Conservation (phyloP, 2,797 vertebrate genomes). For the Sebastes steindachneri region DNA sequence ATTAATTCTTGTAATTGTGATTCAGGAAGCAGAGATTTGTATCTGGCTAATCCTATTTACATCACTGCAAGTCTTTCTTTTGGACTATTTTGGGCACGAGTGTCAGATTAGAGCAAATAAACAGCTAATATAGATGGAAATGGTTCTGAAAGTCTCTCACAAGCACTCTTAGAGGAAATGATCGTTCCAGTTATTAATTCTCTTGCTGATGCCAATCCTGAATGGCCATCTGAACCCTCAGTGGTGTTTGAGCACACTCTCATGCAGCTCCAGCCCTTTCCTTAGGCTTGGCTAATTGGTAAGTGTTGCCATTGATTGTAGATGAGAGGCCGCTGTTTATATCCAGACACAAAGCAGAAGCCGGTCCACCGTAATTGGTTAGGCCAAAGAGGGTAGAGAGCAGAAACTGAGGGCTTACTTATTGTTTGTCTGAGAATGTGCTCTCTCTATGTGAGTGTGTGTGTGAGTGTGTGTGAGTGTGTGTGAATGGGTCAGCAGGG, state of each 20-base stretch:
- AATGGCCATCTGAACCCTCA: conserved; percentile 52
- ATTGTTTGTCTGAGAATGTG: conserved; percentile 7
- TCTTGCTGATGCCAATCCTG: conserved; percentile 30
- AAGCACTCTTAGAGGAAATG: conserved; percentile 33
- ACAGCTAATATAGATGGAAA: conserved; percentile 53
- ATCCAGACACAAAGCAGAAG: conserved; percentile 54
- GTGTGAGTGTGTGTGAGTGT: neutral
- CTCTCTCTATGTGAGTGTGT: neutral
- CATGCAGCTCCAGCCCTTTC: conserved; percentile 39
- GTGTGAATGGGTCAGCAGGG: conserved; percentile 33
- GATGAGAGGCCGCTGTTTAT: conserved; percentile 60
- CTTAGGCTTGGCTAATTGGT: conserved; percentile 59
- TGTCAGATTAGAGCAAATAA: conserved; percentile 59
- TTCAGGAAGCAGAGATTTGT: conserved; percentile 60
- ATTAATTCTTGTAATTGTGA: conserved; percentile 59
- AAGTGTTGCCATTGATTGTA: conserved; percentile 64
- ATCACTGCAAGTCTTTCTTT: conserved; percentile 46
- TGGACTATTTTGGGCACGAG: conserved; percentile 42
- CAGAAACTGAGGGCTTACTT: conserved; percentile 1
- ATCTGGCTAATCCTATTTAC: conserved; percentile 66
- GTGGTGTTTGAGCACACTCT: conserved; percentile 45
- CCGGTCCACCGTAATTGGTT: conserved; percentile 31
- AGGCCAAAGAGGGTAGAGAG: conserved; percentile 8
- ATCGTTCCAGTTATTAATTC: conserved; percentile 44
- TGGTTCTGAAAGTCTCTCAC: conserved; percentile 37